Evolutionary conservation across 1,140 invertebrate genomes (phyloP).

Genomic region (Drusus annulatus): DNA sequence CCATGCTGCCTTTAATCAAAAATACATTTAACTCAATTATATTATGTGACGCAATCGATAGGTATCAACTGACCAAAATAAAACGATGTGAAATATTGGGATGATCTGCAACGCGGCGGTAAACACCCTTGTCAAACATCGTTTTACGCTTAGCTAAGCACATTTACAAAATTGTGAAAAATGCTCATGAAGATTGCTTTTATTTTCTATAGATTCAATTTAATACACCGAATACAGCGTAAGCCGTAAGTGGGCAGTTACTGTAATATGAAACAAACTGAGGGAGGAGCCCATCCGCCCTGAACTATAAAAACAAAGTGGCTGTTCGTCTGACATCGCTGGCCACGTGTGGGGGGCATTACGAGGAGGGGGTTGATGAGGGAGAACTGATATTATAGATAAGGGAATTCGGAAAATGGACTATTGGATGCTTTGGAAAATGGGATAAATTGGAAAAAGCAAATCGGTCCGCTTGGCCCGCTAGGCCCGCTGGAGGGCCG

Average conservation of each 20-base stretch:
- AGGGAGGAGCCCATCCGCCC: background rate
- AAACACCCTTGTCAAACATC: constrained; percentile 16
- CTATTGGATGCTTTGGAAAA: constrained; percentile 14
- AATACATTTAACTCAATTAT: too few relatives aligned
- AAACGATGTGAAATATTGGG: background rate
- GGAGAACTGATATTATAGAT: background rate
- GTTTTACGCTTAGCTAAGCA: constrained; percentile 17
- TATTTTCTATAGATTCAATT: constrained; percentile 33
- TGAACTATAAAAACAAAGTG: constrained; percentile 23
- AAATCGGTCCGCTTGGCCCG: background rate
- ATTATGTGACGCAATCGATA: too few relatives aligned
- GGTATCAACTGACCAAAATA: too few relatives aligned
- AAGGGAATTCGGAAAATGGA: background rate
- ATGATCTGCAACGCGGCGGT: background rate
- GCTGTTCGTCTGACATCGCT: constrained; percentile 17
- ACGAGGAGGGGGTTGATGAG: background rate
- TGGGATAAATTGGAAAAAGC: constrained; percentile 18
- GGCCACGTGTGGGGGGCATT: background rate
- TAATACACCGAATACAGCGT: constrained; percentile 17
- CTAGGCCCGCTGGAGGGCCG: background rate
- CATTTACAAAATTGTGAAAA: constrained; percentile 5
- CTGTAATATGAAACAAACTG: constrained; percentile 23
- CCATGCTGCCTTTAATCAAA: too few relatives aligned
- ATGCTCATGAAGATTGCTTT: constrained; percentile 20
- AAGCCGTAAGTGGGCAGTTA: constrained; percentile 20